Evolutionary conservation across 1,140 invertebrate species (phyloP), one percentile per base, ranked within the genome.

Genomic region (Coenobita brevimanus): DNA sequence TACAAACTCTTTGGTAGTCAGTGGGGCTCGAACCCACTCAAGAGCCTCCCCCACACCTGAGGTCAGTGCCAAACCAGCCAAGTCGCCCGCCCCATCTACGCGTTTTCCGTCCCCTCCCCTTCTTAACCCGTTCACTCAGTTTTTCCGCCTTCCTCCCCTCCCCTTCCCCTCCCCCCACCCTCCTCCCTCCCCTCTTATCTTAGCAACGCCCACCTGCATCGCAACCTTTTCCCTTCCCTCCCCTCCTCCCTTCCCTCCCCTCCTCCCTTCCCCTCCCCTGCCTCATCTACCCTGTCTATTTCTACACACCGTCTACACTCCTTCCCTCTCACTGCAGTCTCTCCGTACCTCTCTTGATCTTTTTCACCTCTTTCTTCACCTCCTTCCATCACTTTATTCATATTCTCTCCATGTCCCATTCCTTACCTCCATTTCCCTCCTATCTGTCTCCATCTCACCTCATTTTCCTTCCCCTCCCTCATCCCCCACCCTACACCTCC

Each of bases 201-300:
- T 36, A 8, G n/a, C 3, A 1, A 27, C 1, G 21, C 78, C 0
- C 3, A 33, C 50, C 17, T 4, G 41, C 33, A 3, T 21, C 33
- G 33, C 54, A n/a, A 46, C 57, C 60, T 60, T 43, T 64, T 80
- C 54, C 64, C 67, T 38, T 71, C 60, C 69, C 80, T 82, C 60
- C 46, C 62, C 69, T 41, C 69, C 60, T 82, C 60, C 38, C 46
- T 57, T 50, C 33, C 78, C 57, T 50, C 57, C 43, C 57, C 54
- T 80, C 21, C 57, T 27, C 17, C 33, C 33, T 50, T 54, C 33
- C 46, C 64, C 69, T 27, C 46, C 64, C 46, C 38, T 69, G 41
- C 50, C 38, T 43, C n/a, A n/a, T n/a, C n/a, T n/a, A n/a, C n/a
- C n/a, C n/a, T n/a, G n/a, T n/a, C n/a, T n/a, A n/a, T n/a, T n/a